phyloP scores from a whole-genome alignment of 2,888 invertebrate species.

The Galerucella nymphaeae region DNA sequence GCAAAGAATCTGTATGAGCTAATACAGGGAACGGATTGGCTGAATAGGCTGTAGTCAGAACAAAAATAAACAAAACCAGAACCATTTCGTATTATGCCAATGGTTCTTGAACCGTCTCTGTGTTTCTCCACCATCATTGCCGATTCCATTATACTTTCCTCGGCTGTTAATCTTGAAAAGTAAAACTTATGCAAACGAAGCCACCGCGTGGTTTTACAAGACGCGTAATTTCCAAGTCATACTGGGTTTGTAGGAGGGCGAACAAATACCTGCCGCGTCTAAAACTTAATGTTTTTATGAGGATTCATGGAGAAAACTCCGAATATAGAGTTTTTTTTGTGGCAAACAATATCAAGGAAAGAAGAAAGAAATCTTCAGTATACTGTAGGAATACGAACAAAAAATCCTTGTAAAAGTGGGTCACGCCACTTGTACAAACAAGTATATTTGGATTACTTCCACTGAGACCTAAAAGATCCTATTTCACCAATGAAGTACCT shows the following conservation, averaged over 20 bases:
- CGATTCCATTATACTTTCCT: constrained; percentile 64
- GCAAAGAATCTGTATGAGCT: no score
- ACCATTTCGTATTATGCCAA: neutral
- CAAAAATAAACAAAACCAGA: no score
- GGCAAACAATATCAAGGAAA: neutral
- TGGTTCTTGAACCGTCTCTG: constrained; percentile 27
- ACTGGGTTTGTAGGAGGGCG: constrained; percentile 44
- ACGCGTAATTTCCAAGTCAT: constrained; percentile 60
- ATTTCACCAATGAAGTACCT: no score
- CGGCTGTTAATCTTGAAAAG: constrained; percentile 65
- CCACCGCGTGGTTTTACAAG: constrained; percentile 66
- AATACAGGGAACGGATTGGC: no score
- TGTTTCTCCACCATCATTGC: constrained; percentile 40
- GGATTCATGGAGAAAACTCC: constrained; percentile 58
- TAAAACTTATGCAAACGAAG: constrained; percentile 66
- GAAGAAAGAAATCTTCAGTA: no score
- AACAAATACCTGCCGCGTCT: constrained; percentile 34
- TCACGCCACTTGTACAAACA: no score
- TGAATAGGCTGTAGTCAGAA: no score
- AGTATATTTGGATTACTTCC: no score
- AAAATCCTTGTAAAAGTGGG: no score
- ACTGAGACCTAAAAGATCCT: no score
- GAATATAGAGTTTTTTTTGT: constrained; percentile 53
- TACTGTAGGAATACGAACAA: no score
- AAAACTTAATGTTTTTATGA: constrained; percentile 56